These are phyloP conservation scores for Helostoma temminkii DNA, from an alignment of 2,797 vertebrate species.

Conservation along the genomic window DNA sequence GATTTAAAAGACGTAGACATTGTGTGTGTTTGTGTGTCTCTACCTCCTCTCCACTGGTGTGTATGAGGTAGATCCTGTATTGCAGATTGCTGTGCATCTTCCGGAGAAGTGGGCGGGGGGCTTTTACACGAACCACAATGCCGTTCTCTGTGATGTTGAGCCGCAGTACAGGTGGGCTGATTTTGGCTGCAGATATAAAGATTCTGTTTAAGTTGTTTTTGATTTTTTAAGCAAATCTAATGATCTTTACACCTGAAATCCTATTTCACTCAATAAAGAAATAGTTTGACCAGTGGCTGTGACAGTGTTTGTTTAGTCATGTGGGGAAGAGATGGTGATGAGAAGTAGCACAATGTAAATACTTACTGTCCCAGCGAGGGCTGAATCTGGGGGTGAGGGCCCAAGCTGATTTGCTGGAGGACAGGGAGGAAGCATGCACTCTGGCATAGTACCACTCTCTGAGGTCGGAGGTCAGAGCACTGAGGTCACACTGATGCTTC, in stretches of 20 bases:
- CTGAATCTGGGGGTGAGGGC: conserved; percentile 85
- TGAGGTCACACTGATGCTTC: conserved; percentile 87
- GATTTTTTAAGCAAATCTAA: no score
- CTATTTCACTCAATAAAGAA: no score
- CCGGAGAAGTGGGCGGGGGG: conserved; percentile 55
- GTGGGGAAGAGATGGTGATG: no score
- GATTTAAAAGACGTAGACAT: no score
- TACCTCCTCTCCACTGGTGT: conserved; percentile 75
- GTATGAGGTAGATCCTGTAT: conserved; percentile 76
- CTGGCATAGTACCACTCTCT: conserved; percentile 90
- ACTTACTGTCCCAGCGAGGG: conserved; percentile 91
- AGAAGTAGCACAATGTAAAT: background rate
- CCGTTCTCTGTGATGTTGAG: conserved; percentile 59
- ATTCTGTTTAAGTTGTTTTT: background rate
- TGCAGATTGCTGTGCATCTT: conserved; percentile 73
- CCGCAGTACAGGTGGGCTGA: conserved; percentile 79
- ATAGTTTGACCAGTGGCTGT: no score
- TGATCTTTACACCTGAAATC: background rate
- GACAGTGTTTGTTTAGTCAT: no score
- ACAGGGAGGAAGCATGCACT: conserved; percentile 68
- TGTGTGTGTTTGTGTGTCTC: no score
- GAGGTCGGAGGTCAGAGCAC: conserved; percentile 82
- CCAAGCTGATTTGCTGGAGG: conserved; percentile 83
- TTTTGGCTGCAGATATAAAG: conserved; percentile 66
- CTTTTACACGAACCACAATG: conserved; percentile 74